Conservation (phyloP, 2,888 invertebrate species). For the Troglohyphantes excavatus region DNA sequence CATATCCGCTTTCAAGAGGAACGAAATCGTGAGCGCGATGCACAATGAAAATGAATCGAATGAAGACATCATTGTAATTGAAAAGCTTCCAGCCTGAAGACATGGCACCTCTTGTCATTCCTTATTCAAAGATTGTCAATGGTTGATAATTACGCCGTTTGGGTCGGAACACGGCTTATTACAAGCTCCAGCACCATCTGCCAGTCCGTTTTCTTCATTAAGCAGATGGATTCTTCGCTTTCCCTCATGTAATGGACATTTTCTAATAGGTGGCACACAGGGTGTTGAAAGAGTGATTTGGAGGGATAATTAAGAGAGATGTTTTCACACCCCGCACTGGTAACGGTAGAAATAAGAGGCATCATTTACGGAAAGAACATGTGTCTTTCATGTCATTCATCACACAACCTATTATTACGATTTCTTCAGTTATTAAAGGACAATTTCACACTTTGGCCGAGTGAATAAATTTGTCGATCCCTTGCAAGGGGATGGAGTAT, state of each 20-base stretch:
- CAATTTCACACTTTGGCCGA: conserved; percentile 66
- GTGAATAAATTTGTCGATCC: conserved; percentile 66
- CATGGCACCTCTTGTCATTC: conserved; percentile 57
- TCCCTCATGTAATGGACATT: conserved; percentile 50
- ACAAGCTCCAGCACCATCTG: conserved; percentile 69
- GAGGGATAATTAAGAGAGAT: conserved; percentile 74
- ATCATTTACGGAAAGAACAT: conserved; percentile 68
- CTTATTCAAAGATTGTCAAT: conserved; percentile 76
- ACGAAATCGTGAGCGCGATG: conserved; percentile 26
- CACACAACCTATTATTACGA: conserved; percentile 71
- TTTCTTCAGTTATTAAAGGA: conserved; percentile 75
- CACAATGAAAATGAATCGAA: conserved; percentile 46
- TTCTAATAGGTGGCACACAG: conserved; percentile 44
- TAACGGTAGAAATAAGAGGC: conserved; percentile 34
- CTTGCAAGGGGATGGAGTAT: not conserved
- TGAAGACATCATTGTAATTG: conserved; percentile 75
- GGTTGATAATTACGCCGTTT: conserved; percentile 71
- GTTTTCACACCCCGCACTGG: conserved; percentile 75
- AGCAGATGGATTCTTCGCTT: conserved; percentile 67
- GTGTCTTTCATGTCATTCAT: conserved; percentile 73
- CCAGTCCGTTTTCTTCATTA: conserved; percentile 63
- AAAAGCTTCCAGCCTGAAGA: conserved; percentile 50
- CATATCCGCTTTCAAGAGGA: conserved; percentile 5
- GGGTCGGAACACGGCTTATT: conserved; percentile 66
- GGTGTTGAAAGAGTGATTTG: conserved; percentile 71